Evolutionary conservation across 2,113 vertebrate species (phyloP), one percentile per base, ranked within the genome.

Genomic region (Otolemur garnettii): DNA sequence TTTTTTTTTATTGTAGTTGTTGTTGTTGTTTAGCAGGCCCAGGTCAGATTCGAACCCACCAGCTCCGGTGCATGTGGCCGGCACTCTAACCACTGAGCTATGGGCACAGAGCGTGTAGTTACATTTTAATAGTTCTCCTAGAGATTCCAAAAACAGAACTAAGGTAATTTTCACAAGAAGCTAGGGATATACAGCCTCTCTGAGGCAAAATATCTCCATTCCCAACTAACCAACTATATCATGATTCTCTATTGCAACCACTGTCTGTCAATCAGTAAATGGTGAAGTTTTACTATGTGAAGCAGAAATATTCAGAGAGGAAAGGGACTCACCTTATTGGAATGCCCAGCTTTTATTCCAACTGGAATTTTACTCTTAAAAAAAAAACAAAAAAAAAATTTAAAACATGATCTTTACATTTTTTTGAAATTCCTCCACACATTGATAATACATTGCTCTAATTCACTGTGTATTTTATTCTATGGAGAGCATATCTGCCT

Each of bases 301-400:
- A 94, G 79, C 38, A 86, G 45, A 88, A 94, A 84, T 5, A 94
- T 5, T 96, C 14, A 93, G 86, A 0, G 17, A 94, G 95, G 95
- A 88, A 90, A 93, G 71, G 4, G 0, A 97, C 99, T 99, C 97
- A 99, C 99, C 98, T 99, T 99, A 98, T 99, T 99, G 98, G 99
- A 98, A 98, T 98, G 99, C 18, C 99, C 99, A 88, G 99, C 99
- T 98, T 99, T 99, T 97, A 99, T 99, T 97, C 99, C 99, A 1
- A 99, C 98, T 17, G 99, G 99, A 97, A 99, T 98, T 97, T 99
- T 99, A 97, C 99, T 99, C 99, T 99, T 83, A 97, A 98, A 98
- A 83, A 33, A 95, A 96, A 2, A 93, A n/a, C n/a, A 87, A 0
- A 95, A 90, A 7, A 96, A 79, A 72, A 92, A 72, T 62, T 60